A percentile compares a stretch with the other conserved stretches of the same genome.
phyloP scores from a whole-genome alignment of 2,888 invertebrate genomes.

The Cantharis lateralis region DNA sequence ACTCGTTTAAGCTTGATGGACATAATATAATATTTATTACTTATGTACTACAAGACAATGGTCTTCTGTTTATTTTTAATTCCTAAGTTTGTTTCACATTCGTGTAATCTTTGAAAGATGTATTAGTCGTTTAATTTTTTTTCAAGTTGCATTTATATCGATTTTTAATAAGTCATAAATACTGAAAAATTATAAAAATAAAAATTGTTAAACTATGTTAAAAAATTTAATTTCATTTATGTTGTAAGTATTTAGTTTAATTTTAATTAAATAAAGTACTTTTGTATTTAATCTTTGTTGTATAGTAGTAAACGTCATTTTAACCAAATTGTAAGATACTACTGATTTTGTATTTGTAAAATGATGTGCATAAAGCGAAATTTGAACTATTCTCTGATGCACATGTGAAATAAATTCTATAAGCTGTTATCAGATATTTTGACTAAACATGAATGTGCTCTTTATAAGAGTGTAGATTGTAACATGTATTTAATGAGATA shows the following conservation, averaged over 20 bases:
- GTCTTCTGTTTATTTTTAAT: neutral
- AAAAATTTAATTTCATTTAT: neutral
- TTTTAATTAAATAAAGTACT: constrained; percentile 10
- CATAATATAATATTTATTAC: neutral
- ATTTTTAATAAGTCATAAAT: neutral
- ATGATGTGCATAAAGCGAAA: constrained; percentile 21
- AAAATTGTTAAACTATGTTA: neutral
- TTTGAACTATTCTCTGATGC: constrained; percentile 12
- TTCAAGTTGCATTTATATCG: neutral
- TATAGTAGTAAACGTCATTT: constrained; percentile 11
- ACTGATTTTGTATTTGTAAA: constrained; percentile 24
- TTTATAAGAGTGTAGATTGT: constrained; percentile 42
- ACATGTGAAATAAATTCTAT: constrained; percentile 27
- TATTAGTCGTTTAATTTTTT: neutral
- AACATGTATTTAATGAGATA: constrained; percentile 28
- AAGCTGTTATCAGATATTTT: constrained; percentile 29
- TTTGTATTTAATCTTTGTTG: constrained; percentile 18
- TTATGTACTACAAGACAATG: neutral
- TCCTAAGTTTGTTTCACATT: neutral
- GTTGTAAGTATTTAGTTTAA: neutral
- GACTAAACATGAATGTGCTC: constrained; percentile 37
- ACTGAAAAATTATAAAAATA: neutral
- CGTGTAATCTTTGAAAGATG: neutral
- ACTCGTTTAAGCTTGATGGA: neutral
- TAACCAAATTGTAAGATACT: constrained; percentile 14